Evolutionary conservation across 2,113 vertebrate species (phyloP).

Genomic region (Dromiciops gliroides): DNA sequence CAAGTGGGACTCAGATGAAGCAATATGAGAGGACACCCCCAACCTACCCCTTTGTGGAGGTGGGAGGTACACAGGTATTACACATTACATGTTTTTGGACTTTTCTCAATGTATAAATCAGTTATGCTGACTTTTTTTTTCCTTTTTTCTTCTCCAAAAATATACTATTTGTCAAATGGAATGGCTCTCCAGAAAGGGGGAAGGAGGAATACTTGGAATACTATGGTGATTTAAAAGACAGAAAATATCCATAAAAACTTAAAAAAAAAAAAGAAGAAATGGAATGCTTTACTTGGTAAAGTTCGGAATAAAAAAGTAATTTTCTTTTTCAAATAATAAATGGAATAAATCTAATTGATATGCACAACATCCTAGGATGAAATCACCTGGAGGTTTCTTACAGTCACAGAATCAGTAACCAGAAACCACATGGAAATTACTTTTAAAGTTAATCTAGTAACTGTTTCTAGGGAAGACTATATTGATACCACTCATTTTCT

Average conservation of each 20-base stretch:
- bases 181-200: background rate
- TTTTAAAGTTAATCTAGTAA: slow-evolving; percentile 1
- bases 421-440: slow-evolving; percentile 43
- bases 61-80: background rate
- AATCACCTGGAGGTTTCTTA: slow-evolving; percentile 16
- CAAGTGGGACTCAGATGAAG: background rate
- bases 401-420: background rate
- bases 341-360: background rate
- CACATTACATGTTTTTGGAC: background rate
- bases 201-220: background rate
- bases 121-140: background rate
- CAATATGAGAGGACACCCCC: background rate
- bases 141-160: background rate
- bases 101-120: background rate
- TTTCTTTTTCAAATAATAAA: slow-evolving; percentile 5
- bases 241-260: background rate
- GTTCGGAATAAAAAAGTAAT: background rate
- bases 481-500: background rate
- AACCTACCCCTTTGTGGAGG: background rate
- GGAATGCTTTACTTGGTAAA: background rate
- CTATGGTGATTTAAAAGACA: background rate
- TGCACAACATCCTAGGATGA: background rate
- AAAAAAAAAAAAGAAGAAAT: too few species aligned
- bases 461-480: background rate
- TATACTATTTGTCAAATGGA: background rate